These are phyloP conservation scores for Tipula lateralis DNA, from an alignment of 2,888 invertebrate genomes.

Conservation along the genomic window DNA sequence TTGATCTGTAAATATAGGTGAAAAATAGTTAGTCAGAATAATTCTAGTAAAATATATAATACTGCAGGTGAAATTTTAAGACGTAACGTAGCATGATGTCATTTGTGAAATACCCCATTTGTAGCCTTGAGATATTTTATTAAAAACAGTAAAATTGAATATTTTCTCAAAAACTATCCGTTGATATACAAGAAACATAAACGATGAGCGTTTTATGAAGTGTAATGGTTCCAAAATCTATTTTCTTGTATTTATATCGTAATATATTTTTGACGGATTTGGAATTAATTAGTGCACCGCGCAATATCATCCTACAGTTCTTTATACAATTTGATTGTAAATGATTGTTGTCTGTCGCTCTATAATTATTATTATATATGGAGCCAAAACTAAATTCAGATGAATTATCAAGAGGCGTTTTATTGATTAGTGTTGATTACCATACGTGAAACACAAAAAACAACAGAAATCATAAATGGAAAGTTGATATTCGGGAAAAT, in stretches of 20 bases:
- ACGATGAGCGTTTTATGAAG: neutral
- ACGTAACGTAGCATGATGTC: neutral
- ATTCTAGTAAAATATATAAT: neutral
- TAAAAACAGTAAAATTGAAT: neutral
- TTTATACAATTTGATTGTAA: neutral
- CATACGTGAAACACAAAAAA: neutral
- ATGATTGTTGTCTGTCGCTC: neutral
- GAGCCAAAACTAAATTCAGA: neutral
- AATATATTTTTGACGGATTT: neutral
- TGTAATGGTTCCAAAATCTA: neutral
- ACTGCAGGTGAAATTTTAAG: neutral
- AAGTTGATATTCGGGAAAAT: neutral
- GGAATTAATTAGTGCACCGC: neutral
- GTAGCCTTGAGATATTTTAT: neutral
- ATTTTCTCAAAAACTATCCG: neutral
- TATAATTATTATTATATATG: neutral
- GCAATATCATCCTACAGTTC: neutral
- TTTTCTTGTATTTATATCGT: neutral
- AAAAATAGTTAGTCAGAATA: neutral
- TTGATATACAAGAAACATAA: neutral
- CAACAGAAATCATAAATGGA: slow-evolving; percentile 6
- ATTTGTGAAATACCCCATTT: neutral
- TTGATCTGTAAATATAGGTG: neutral
- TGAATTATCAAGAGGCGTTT: neutral
- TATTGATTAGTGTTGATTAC: slow-evolving; percentile 9